phyloP scores from a whole-genome alignment of 1,140 invertebrate genomes.

The Drosophila persimilis region DNA sequence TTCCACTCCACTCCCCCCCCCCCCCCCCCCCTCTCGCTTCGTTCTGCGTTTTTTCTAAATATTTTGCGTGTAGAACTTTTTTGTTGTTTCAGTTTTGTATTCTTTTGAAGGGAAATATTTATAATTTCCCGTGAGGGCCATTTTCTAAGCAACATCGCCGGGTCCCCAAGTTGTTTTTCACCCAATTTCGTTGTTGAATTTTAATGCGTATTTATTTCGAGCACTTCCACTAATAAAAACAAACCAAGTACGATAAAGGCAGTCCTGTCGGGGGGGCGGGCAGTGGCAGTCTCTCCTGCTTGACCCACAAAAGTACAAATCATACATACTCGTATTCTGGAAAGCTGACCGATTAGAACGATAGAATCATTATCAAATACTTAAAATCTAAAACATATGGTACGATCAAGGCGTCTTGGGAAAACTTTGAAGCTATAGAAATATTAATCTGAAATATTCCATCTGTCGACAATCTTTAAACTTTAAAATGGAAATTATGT shows the following conservation, averaged over 20 bases:
- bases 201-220: slow-evolving; percentile 60
- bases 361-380: too few species aligned
- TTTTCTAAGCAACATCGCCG: slow-evolving; percentile 49
- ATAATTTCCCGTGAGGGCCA: slow-evolving; percentile 77
- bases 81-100: slow-evolving; percentile 25
- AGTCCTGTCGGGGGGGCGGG: background rate
- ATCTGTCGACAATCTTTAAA: too few species aligned
- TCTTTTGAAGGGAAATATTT: slow-evolving; percentile 51
- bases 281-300: background rate
- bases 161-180: slow-evolving; percentile 43
- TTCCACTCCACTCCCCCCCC: background rate
- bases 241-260: background rate
- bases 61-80: slow-evolving; percentile 53
- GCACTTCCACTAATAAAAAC: slow-evolving; percentile 38
- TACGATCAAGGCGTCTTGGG: too few species aligned
- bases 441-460: too few species aligned
- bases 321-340: too few species aligned
- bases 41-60: slow-evolving; percentile 45
- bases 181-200: slow-evolving; percentile 41
- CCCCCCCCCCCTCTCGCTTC: background rate
- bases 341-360: too few species aligned
- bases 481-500: too few species aligned
- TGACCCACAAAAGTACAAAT: slow-evolving; percentile 45
- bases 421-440: too few species aligned
- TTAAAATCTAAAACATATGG: too few species aligned